These are phyloP conservation scores for Chouioia cunea DNA, from an alignment of 2,888 invertebrate species.

Conservation along the genomic window DNA sequence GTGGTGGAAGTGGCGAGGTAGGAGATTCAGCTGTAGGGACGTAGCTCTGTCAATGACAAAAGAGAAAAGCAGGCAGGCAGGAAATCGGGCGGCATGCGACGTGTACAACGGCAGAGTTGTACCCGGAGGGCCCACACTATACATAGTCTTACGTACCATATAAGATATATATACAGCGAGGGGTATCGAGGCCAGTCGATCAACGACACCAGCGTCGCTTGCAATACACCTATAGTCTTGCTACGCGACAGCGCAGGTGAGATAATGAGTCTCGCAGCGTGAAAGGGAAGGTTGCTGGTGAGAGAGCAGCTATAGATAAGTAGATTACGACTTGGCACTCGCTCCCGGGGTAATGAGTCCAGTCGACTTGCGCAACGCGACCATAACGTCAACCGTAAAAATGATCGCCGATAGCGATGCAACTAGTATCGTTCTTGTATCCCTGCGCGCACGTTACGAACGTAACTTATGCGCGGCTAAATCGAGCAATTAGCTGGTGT, in stretches of 20 bases:
- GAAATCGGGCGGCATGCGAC: too few relatives aligned
- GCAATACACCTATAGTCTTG: not conserved
- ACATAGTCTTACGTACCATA: too few relatives aligned
- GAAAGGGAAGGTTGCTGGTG: constrained; percentile 33
- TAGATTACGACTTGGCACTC: constrained; percentile 28
- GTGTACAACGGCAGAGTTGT: too few relatives aligned
- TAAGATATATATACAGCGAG: too few relatives aligned
- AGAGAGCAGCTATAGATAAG: constrained; percentile 22
- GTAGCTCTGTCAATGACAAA: too few relatives aligned
- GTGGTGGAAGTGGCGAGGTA: too few relatives aligned
- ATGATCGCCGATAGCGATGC: constrained; percentile 10
- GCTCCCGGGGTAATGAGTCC: constrained; percentile 26
- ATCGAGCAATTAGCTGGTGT: too few relatives aligned
- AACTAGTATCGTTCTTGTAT: not conserved
- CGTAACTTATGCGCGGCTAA: too few relatives aligned
- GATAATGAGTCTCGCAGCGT: constrained; percentile 31
- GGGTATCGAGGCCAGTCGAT: constrained; percentile 29
- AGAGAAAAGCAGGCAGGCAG: too few relatives aligned
- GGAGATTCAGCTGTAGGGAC: too few relatives aligned
- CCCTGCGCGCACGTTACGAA: not conserved
- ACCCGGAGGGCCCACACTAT: too few relatives aligned
- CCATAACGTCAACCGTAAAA: constrained; percentile 26
- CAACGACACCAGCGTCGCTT: constrained; percentile 23
- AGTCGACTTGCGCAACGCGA: constrained; percentile 27
- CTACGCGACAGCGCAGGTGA: constrained; percentile 28